Percentiles rank a stretch among this genome's conserved stretches.
phyloP scores from a whole-genome alignment of 2,797 vertebrate species.

The Cossypha caffra region DNA sequence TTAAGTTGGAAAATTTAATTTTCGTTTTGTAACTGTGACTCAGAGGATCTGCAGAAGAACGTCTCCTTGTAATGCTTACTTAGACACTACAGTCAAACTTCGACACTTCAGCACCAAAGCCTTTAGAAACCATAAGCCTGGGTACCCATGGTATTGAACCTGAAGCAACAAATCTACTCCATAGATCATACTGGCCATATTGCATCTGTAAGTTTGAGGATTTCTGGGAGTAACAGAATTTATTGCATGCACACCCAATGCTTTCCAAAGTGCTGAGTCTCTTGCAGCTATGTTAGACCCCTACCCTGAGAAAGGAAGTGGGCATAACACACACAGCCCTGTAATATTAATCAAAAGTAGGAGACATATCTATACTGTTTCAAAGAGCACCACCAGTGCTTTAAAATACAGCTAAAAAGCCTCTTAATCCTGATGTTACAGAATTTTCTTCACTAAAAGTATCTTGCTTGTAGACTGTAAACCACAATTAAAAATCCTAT shows the following conservation, averaged over 20 bases:
- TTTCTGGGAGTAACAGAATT: neutral
- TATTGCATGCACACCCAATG: neutral
- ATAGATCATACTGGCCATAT: neutral
- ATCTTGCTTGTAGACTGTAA: neutral
- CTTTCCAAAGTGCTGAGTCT: neutral
- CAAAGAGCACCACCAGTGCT: neutral
- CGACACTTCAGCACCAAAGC: neutral
- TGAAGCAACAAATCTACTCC: neutral
- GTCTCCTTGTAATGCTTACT: neutral
- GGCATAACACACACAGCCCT: neutral
- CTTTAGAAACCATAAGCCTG: neutral
- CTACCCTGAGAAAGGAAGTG: neutral
- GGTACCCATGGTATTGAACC: neutral
- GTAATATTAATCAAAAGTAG: neutral
- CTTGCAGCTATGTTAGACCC: neutral
- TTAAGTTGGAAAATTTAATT: neutral
- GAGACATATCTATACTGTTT: neutral
- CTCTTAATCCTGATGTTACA: neutral
- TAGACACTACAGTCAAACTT: neutral
- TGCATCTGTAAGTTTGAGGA: neutral
- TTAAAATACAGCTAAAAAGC: neutral
- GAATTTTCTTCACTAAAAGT: neutral
- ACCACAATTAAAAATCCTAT: neutral
- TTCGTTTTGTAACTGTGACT: neutral
- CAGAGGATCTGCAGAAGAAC: neutral